These are phyloP conservation scores for Drosophila peninsularis DNA, from an alignment of 2,888 invertebrate species.

Conservation along the genomic window DNA sequence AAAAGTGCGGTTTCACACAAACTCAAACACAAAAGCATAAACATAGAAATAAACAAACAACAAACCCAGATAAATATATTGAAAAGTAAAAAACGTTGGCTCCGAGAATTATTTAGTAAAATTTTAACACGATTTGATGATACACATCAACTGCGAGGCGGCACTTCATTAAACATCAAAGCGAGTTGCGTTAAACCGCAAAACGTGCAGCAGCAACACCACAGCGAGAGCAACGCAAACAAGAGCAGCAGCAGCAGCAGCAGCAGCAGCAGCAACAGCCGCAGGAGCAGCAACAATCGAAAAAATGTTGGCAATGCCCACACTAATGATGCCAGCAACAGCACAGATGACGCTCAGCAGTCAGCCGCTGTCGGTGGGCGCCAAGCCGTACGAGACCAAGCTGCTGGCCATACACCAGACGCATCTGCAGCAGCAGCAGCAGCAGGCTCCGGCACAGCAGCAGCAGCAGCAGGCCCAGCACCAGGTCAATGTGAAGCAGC, in stretches of 20 bases:
- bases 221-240: slow-evolving; percentile 40
- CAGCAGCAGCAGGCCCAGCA: slow-evolving; percentile 66
- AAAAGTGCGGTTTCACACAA: slow-evolving; percentile 70
- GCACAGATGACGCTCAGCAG: slow-evolving; percentile 85
- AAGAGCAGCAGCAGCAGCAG: slow-evolving; percentile 40
- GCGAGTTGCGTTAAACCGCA: slow-evolving; percentile 71
- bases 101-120: slow-evolving; percentile 61
- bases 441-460: slow-evolving; percentile 68
- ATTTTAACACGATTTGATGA: slow-evolving; percentile 70
- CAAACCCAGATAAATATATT: slow-evolving; percentile 22
- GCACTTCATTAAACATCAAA: slow-evolving; percentile 82
- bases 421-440: slow-evolving; percentile 83
- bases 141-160: slow-evolving; percentile 68
- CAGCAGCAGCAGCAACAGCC: slow-evolving; percentile 48
- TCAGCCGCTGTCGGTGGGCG: slow-evolving; percentile 84
- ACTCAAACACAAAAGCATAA: slow-evolving; percentile 18
- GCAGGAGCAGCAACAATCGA: slow-evolving; percentile 41
- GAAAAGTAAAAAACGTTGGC: slow-evolving; percentile 18
- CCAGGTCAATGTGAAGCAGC: slow-evolving; percentile 71
- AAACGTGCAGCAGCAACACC: slow-evolving; percentile 66
- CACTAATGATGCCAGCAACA: slow-evolving; percentile 85
- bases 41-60: slow-evolving; percentile 19
- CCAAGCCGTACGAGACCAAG: slow-evolving; percentile 85
- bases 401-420: slow-evolving; percentile 85
- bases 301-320: slow-evolving; percentile 85